Conservation (phyloP, 2,797 vertebrate genomes). For the Pipistrellus pygmaeus region DNA sequence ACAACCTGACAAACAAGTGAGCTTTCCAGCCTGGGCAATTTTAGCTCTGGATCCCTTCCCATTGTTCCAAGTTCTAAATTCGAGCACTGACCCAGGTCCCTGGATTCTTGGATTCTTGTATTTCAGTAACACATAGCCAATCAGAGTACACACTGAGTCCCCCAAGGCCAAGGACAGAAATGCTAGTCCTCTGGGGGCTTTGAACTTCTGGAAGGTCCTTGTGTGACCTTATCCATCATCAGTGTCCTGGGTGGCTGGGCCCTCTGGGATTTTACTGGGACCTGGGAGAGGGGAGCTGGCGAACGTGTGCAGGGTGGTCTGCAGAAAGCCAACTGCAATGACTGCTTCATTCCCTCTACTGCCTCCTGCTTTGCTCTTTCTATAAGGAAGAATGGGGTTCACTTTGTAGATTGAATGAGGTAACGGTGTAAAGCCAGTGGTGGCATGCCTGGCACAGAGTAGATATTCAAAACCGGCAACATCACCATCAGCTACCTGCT, state of each 20-base stretch:
- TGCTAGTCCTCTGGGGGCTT: background rate
- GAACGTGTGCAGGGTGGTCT: background rate
- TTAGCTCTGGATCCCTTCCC: conserved; percentile 74
- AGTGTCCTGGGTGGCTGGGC: background rate
- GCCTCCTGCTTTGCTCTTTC: background rate
- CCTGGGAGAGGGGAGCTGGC: background rate
- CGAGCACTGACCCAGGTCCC: conserved; percentile 37
- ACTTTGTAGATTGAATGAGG: conserved; percentile 14
- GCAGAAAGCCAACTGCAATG: background rate
- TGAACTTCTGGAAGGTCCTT: background rate
- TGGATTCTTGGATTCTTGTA: conserved; percentile 32
- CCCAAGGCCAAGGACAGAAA: conserved; percentile 5
- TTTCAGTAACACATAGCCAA: conserved; percentile 17
- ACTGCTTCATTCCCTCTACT: background rate
- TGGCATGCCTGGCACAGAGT: background rate
- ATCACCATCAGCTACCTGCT: background rate
- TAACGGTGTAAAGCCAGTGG: background rate
- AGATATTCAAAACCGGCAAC: background rate
- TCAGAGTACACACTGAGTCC: background rate
- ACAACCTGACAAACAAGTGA: conserved; percentile 72
- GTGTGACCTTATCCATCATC: conserved; percentile 23
- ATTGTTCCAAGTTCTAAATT: conserved; percentile 69
- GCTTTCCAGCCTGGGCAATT: conserved; percentile 69
- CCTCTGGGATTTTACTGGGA: conserved; percentile 26
- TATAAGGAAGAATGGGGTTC: background rate